Percentiles rank a stretch among this genome's conserved stretches.
Evolutionary conservation across 2,797 vertebrate genomes (phyloP).

Genomic region (Lepilemur septentrionalis): DNA sequence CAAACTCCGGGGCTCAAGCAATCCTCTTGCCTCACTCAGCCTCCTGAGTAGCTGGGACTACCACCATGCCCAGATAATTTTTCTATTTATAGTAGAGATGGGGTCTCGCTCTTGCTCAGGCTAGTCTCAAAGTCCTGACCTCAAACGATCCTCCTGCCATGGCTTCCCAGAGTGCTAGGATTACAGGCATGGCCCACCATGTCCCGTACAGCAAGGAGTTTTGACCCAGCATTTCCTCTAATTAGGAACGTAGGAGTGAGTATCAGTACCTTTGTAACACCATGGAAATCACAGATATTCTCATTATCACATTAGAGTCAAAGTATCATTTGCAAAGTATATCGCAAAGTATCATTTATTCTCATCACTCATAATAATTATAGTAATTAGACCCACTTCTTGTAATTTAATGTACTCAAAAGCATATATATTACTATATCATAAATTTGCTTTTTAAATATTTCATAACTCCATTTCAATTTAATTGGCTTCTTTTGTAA

Average conservation of each 20-base stretch:
- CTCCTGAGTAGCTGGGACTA: background rate
- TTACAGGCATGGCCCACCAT: background rate
- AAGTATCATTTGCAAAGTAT: no score
- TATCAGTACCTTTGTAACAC: background rate
- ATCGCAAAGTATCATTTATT: background rate
- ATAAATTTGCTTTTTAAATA: background rate
- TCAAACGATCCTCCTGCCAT: background rate
- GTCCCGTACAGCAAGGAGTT: background rate
- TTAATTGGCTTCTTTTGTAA: slow-evolving; percentile 31
- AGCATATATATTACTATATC: background rate
- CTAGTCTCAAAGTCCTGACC: background rate
- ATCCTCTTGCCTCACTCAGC: background rate
- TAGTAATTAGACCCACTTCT: background rate
- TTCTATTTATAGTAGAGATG: background rate
- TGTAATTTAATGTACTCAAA: background rate
- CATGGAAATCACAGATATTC: background rate
- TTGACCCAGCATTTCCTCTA: background rate
- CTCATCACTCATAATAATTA: background rate
- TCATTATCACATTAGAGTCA: background rate
- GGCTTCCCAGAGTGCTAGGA: background rate
- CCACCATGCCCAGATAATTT: background rate
- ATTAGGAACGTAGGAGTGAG: background rate
- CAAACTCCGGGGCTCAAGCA: background rate
- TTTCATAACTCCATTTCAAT: slow-evolving; percentile 21
- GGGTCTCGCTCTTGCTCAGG: background rate